A percentile compares a stretch with the other conserved stretches of the same genome.
These are phyloP conservation scores for Candidula unifasciata DNA, from an alignment of 2,888 invertebrate species.

Conservation along the genomic window DNA sequence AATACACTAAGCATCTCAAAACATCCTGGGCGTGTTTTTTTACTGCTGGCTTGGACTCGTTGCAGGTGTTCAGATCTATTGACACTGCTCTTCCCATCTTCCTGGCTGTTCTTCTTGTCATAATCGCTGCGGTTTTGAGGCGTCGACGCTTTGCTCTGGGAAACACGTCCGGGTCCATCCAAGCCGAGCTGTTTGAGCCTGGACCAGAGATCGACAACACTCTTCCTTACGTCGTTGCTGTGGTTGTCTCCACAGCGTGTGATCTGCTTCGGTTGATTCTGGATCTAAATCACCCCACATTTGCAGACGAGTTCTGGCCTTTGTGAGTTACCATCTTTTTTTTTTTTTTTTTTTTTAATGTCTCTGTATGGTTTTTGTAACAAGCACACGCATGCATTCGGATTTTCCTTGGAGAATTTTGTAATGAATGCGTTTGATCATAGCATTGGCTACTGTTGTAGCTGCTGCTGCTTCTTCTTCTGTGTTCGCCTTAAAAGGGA, in stretches of 20 bases:
- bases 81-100: not conserved
- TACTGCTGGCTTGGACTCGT: not conserved
- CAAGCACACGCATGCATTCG: no score
- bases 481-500: no score
- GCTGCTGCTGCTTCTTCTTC: no score
- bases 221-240: slow-evolving; percentile 4
- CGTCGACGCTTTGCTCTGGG: not conserved
- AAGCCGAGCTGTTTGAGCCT: slow-evolving; percentile 1
- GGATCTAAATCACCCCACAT: no score
- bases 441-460: no score
- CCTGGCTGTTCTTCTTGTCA: not conserved
- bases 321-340: no score
- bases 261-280: not conserved
- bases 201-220: slow-evolving; percentile 28
- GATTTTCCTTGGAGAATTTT: no score
- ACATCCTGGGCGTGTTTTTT: not conserved
- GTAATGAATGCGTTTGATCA: no score
- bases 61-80: not conserved
- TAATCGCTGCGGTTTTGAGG: not conserved
- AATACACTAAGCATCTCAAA: not conserved
- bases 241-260: not conserved
- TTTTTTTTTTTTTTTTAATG: no score
- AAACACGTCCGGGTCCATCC: not conserved
- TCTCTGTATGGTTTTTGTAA: no score
- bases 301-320: no score